Evolutionary conservation across 2,113 vertebrate species (phyloP), one percentile per base, ranked within the genome.

Genomic region (Sorex araneus): DNA sequence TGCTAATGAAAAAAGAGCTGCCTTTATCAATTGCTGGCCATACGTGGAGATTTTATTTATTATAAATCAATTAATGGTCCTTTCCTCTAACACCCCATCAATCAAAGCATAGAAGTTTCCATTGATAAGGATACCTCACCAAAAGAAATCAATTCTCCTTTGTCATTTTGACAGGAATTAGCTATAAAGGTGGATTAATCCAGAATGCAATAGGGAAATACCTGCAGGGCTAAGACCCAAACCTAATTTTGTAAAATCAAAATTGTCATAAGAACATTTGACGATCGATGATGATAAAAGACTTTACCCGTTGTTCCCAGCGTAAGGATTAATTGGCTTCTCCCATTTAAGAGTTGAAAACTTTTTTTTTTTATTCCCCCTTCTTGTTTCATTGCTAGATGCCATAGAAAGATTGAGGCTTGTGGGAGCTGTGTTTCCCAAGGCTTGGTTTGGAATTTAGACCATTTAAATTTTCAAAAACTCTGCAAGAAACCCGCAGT

Each of bases 141-240:
- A 90, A 95, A 96, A 93, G 89, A 96, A 97, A 97, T 97, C 95
- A 95, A 97, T 98, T 96, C 77, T 70, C 90, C 94, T 97, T 97
- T 97, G 87, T 98, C 96, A 97, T 97, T 97, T 95, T 97, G 97
- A 97, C 97, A 97, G 95, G 95, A 97, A 96, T 92, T 95, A 97
- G 90, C 71, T 87, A 64, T 94, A 96, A 92, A 97, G 40, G 78
- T 95, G 88, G 87, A 92, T 96, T 96, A 95, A 93, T 96, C 93
- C 89, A 96, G 95, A 97, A 96, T 96, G 92, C 86, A 95, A 28
- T 47, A 94, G 88, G 81, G 92, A 95, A 96, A 95, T 97, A 91
- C 93, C 96, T 93, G 90, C 91, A 77, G 94, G 94, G 96, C 95
- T 95, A 94, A 63, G 75, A 79, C 94, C 92, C 94, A 96, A 96